phyloP scores from a whole-genome alignment of 2,113 vertebrate genomes.

The Antechinus stuartii region DNA sequence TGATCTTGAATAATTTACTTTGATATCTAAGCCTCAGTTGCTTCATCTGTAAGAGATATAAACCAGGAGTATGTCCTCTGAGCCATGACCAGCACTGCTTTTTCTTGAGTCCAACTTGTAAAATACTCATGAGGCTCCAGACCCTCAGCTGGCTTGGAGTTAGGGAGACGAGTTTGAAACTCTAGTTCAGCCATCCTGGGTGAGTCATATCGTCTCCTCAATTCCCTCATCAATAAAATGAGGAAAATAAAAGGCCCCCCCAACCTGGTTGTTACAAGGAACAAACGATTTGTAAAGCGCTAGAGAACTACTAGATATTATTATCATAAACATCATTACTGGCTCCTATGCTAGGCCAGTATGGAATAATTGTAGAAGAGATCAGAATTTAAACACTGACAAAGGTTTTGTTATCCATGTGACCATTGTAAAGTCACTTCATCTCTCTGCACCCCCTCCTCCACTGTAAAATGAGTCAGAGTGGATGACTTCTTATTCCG shows the following conservation, averaged over 20 bases:
- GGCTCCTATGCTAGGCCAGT: neutral
- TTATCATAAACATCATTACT: neutral
- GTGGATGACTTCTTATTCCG: neutral
- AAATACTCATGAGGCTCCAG: neutral
- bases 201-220: neutral
- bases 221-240: too few species aligned
- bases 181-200: neutral
- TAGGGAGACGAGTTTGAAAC: neutral
- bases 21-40: neutral
- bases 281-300: neutral
- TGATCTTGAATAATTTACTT: neutral
- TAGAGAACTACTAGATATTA: neutral
- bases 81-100: neutral
- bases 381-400: neutral
- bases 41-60: neutral
- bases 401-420: neutral
- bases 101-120: neutral
- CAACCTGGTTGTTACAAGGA: neutral
- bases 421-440: neutral
- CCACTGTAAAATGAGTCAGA: neutral
- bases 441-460: neutral
- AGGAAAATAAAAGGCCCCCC: neutral
- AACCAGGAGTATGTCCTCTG: neutral
- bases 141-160: neutral
- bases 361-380: neutral